phyloP scores from a whole-genome alignment of 2,113 vertebrate species.

The Pachycephala philippinensis region DNA sequence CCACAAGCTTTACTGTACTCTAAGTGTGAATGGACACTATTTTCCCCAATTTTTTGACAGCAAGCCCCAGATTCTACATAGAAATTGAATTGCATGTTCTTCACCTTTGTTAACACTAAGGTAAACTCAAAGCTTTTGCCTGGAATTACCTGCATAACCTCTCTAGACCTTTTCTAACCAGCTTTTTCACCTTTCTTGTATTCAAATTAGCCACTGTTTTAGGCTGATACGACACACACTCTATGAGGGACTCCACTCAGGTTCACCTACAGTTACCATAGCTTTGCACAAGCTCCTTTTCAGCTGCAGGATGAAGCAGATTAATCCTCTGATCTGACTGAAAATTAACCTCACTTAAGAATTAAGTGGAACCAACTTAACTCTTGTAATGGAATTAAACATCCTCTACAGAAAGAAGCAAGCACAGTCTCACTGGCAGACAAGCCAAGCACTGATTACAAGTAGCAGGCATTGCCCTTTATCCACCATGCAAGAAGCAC shows the following conservation, averaged over 20 bases:
- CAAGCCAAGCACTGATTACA: not conserved
- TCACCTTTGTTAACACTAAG: not conserved
- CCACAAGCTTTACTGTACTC: not conserved
- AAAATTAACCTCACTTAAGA: not conserved
- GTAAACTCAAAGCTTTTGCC: not conserved
- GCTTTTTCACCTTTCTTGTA: not conserved
- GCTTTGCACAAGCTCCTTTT: not conserved
- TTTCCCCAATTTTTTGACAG: not conserved
- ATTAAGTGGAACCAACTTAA: not conserved
- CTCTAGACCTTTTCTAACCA: not conserved
- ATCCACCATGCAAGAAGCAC: not conserved
- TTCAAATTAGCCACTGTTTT: not conserved
- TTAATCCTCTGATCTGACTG: not conserved
- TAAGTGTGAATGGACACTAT: not conserved
- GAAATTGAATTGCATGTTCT: not conserved
- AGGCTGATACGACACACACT: not conserved
- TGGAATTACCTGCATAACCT: not conserved
- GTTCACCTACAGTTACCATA: accelerated
- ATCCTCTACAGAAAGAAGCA: not conserved
- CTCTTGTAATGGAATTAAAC: not conserved
- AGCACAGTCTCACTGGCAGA: not conserved
- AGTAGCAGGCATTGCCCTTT: not conserved
- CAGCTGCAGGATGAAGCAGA: not conserved
- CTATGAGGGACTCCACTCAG: not conserved
- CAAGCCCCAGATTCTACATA: not conserved